These are phyloP conservation scores for Paradisaea rubra DNA, from an alignment of 2,113 vertebrate species.

Conservation along the genomic window DNA sequence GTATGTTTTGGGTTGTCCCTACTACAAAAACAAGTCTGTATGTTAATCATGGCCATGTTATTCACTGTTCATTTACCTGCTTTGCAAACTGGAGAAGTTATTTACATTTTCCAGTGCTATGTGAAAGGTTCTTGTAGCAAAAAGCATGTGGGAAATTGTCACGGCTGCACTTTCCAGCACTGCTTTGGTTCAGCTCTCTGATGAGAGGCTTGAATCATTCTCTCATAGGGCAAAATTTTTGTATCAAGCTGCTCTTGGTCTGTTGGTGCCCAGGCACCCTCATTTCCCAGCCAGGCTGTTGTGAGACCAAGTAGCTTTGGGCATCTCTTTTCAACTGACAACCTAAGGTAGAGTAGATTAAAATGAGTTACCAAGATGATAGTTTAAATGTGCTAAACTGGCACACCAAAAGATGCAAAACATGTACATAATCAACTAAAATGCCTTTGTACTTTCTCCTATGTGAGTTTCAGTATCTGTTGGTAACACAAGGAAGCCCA, in stretches of 20 bases:
- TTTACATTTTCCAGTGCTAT: not conserved
- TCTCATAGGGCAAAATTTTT: not conserved
- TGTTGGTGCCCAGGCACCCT: not conserved
- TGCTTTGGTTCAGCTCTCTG: not conserved
- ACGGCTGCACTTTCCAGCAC: not conserved
- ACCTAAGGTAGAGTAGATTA: not conserved
- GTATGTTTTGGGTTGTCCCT: not conserved
- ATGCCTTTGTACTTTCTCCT: not conserved
- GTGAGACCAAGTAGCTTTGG: not conserved
- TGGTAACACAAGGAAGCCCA: not conserved
- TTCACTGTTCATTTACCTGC: not conserved
- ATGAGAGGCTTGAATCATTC: not conserved
- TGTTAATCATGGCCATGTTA: fast-evolving
- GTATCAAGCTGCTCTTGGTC: not conserved
- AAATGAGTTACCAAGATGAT: not conserved
- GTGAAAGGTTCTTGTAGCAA: not conserved
- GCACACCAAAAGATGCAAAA: not conserved
- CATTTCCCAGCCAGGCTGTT: not conserved
- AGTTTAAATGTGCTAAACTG: not conserved
- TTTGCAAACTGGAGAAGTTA: not conserved
- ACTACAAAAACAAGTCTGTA: not conserved
- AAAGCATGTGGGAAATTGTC: not conserved
- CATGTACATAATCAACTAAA: not conserved
- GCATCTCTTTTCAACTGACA: not conserved
- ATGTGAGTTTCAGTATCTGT: fast-evolving